Percentiles rank a stretch among this genome's conserved stretches.
Conservation (phyloP, 2,797 vertebrate genomes). For the Fringilla coelebs region DNA sequence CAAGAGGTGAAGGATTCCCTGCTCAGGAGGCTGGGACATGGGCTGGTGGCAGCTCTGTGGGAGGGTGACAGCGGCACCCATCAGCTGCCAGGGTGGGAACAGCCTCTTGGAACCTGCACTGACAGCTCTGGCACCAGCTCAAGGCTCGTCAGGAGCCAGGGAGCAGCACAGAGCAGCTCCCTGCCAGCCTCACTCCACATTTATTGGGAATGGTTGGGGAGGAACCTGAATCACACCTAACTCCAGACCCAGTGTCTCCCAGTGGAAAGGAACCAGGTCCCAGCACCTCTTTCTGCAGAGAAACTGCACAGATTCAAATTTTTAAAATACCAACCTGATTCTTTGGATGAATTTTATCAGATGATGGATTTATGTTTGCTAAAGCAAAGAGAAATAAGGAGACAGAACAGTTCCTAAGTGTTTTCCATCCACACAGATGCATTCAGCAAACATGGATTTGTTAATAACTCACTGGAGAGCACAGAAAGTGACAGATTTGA, state of each 20-base stretch:
- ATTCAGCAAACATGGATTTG: neutral
- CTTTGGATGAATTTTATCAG: neutral
- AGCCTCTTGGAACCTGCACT: neutral
- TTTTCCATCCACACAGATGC: neutral
- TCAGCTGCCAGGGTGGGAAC: neutral
- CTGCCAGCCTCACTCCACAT: neutral
- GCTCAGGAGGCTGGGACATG: neutral
- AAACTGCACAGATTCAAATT: neutral
- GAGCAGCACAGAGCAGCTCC: neutral
- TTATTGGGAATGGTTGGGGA: neutral
- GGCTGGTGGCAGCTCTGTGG: neutral
- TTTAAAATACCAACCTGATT: accelerated
- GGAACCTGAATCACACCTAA: neutral
- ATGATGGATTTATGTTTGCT: neutral
- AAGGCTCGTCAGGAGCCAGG: neutral
- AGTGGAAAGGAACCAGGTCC: neutral
- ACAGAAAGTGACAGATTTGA: neutral
- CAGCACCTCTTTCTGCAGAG: neutral
- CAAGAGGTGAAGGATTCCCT: neutral
- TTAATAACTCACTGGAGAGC: neutral
- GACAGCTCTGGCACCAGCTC: slow-evolving; percentile 17
- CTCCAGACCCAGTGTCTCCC: neutral
- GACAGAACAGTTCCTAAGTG: neutral
- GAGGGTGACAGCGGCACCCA: neutral
- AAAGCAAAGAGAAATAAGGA: neutral